Evolutionary conservation across 2,797 vertebrate genomes (phyloP), one percentile per base, ranked within the genome.

Genomic region (Malacoctenus gilli): DNA sequence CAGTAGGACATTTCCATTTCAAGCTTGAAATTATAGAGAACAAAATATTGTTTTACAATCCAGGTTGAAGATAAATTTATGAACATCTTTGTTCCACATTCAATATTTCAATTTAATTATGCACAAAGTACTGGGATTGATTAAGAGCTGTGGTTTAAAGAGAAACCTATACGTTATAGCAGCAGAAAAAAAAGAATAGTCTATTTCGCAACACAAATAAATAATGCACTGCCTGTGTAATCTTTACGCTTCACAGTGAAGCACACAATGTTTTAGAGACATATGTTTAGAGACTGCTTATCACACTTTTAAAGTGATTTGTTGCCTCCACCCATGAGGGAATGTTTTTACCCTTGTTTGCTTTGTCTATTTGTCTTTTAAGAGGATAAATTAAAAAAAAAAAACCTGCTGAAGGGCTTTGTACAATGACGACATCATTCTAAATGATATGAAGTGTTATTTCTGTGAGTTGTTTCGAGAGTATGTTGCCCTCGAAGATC

Each of bases 321-420:
- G 47, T 65, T 59, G 39, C n/a, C n/a, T n/a, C n/a, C n/a, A n/a
- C n/a, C n/a, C n/a, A n/a, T n/a, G n/a, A n/a, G n/a, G 58, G 75
- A 77, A 59, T 68, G 68, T 61, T 68, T 62, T 60, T 13, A 14
- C 32, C n/a, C n/a, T n/a, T n/a, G n/a, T n/a, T n/a, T n/a, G n/a
- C n/a, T n/a, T n/a, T n/a, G n/a, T n/a, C n/a, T n/a, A n/a, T n/a
- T n/a, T n/a, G n/a, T n/a, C n/a, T n/a, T n/a, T n/a, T n/a, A n/a
- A n/a, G n/a, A n/a, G n/a, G n/a, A n/a, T n/a, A n/a, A n/a, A n/a
- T n/a, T n/a, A n/a, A n/a, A n/a, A n/a, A n/a, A n/a, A n/a, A n/a
- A n/a, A n/a, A n/a, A n/a, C n/a, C n/a, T 38, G 52, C 28, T 54
- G 39, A 50, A 65, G 21, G 55, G 72, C 67, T 42, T 32, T 4